Evolutionary conservation across 2,797 vertebrate species (phyloP).

Genomic region (Sphaeramia orbicularis): DNA sequence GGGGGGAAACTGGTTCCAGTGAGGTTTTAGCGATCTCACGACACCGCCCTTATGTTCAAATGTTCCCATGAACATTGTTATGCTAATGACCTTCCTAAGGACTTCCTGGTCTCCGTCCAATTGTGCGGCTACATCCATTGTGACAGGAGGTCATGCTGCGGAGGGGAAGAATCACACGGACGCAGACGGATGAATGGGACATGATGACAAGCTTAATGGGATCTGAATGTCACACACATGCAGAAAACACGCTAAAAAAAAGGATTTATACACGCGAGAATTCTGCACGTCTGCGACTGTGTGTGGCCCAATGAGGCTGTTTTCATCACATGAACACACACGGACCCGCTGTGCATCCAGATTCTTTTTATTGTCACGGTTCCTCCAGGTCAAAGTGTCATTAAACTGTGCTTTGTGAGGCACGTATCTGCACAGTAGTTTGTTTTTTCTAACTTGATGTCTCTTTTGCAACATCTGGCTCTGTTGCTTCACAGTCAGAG

Average conservation of each 20-base stretch:
- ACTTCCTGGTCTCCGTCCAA: slow-evolving; percentile 54
- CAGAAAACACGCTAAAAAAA: slow-evolving; percentile 7
- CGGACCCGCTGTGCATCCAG: neutral
- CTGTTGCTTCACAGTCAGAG: slow-evolving; percentile 45
- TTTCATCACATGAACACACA: slow-evolving; percentile 13
- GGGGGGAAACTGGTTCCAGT: slow-evolving; percentile 24
- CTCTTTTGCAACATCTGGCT: slow-evolving; percentile 62
- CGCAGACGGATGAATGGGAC: slow-evolving; percentile 40
- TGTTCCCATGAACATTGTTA: slow-evolving; percentile 37
- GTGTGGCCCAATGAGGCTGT: slow-evolving; percentile 15
- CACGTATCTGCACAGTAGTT: slow-evolving; percentile 43
- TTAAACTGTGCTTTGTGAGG: slow-evolving; percentile 18
- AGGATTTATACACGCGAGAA: slow-evolving; percentile 6
- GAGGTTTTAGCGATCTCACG: slow-evolving; percentile 58
- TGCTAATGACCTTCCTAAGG: slow-evolving; percentile 51
- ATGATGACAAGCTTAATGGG: slow-evolving; percentile 59
- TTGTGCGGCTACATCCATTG: slow-evolving; percentile 38
- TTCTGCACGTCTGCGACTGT: slow-evolving; percentile 2
- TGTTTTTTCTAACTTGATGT: slow-evolving; percentile 42
- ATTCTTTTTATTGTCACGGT: too few relatives aligned
- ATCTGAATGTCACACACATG: slow-evolving; percentile 47
- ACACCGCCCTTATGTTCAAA: slow-evolving; percentile 25
- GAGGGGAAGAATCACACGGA: slow-evolving; percentile 48
- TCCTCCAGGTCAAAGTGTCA: slow-evolving; percentile 1
- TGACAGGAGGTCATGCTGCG: slow-evolving; percentile 29